Conservation (phyloP, 2,113 vertebrate genomes). For the Sinocyclocheilus maitianheensis region DNA sequence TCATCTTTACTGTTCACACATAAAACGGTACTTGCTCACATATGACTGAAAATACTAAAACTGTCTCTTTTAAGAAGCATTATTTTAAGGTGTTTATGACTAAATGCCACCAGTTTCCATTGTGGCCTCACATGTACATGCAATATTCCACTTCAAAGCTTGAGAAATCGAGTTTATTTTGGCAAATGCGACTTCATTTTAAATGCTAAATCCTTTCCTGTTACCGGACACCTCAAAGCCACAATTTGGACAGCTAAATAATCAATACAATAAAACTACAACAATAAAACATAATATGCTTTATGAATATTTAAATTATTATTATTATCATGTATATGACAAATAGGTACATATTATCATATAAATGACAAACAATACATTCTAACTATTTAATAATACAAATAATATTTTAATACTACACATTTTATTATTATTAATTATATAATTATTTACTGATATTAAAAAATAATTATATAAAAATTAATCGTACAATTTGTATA, state of each 20-base stretch:
- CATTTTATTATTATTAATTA: no score
- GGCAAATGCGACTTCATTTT: background rate
- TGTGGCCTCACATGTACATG: background rate
- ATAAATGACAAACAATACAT: no score
- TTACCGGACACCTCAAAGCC: slow-evolving; percentile 3
- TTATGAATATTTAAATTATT: no score
- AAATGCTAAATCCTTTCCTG: slow-evolving; percentile 10
- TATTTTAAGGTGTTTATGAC: background rate
- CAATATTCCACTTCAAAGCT: background rate
- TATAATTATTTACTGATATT: no score
- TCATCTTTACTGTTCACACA: background rate
- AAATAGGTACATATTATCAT: no score
- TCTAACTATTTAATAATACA: no score
- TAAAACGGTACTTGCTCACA: background rate
- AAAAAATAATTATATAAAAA: no score
- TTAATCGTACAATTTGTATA: no score
- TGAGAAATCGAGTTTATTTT: background rate
- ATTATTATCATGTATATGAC: no score
- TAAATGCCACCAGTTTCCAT: background rate
- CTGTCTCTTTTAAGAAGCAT: background rate
- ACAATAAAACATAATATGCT: no score
- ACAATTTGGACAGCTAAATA: slow-evolving; percentile 5
- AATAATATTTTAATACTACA: no score
- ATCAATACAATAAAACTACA: no score
- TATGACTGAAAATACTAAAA: background rate